Percentiles rank a stretch among this genome's conserved stretches.
Conservation (phyloP, 2,113 vertebrate species). For the Pteruthius melanotis region DNA sequence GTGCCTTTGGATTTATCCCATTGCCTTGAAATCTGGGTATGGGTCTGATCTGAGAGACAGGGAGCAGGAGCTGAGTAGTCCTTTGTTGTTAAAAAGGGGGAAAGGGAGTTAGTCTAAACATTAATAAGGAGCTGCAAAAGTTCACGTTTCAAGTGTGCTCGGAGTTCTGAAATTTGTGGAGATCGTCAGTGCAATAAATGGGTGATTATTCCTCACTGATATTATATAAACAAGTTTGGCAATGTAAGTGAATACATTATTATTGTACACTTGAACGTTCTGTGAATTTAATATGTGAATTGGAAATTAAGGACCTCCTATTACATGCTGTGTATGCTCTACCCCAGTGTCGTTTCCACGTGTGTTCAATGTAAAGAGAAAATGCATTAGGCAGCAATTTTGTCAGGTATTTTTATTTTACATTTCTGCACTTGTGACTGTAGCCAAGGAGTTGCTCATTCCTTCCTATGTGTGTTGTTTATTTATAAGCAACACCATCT, state of each 20-base stretch:
- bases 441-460: neutral
- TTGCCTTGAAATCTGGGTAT: neutral
- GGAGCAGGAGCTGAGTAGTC: neutral
- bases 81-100: slow-evolving; percentile 40
- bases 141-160: neutral
- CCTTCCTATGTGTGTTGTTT: neutral
- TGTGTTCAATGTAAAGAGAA: neutral
- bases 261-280: slow-evolving; percentile 34
- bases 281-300: slow-evolving; percentile 33
- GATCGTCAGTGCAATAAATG: neutral
- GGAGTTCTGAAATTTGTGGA: slow-evolving; percentile 7
- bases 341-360: neutral
- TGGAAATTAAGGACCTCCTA: slow-evolving; percentile 40
- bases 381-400: neutral
- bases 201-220: slow-evolving; percentile 2
- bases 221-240: slow-evolving; percentile 47
- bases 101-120: slow-evolving; percentile 2
- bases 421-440: neutral
- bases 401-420: slow-evolving; percentile 3
- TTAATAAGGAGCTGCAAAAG: slow-evolving; percentile 7
- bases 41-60: neutral
- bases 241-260: neutral
- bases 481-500: neutral
- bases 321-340: neutral
- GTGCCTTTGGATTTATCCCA: neutral